Evolutionary conservation across 2,797 vertebrate genomes (phyloP).

Genomic region (Helicolenus hilgendorfi): DNA sequence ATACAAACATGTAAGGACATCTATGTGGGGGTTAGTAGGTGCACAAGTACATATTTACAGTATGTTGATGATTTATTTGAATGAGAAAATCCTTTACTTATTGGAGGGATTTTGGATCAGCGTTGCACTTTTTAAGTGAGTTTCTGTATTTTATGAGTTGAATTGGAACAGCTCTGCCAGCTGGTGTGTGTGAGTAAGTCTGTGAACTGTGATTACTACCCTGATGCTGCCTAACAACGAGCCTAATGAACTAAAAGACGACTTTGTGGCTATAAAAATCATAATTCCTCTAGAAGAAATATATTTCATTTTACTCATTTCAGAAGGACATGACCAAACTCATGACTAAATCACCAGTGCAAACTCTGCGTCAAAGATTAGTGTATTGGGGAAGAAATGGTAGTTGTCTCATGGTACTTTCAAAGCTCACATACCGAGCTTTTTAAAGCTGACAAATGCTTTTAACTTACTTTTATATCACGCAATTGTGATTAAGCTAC

Average conservation of each 20-base stretch:
- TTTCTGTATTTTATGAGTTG: slow-evolving; percentile 11
- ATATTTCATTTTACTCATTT: background rate
- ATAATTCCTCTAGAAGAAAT: background rate
- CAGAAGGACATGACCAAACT: background rate
- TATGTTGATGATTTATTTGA: slow-evolving; percentile 2
- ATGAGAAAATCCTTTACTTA: slow-evolving; percentile 18
- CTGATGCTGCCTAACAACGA: slow-evolving; percentile 56
- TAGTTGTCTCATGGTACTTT: background rate
- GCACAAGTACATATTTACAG: background rate
- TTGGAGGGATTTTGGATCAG: slow-evolving; percentile 4
- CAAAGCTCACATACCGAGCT: background rate
- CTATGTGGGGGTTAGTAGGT: background rate
- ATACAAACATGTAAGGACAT: background rate
- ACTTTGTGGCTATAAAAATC: background rate
- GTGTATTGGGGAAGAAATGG: background rate
- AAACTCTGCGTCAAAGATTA: background rate
- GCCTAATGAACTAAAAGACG: slow-evolving; percentile 39
- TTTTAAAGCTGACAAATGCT: background rate
- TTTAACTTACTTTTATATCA: background rate
- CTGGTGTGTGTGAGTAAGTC: slow-evolving; percentile 39
- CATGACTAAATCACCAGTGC: background rate
- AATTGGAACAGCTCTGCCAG: slow-evolving; percentile 35
- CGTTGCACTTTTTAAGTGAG: background rate
- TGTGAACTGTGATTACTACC: slow-evolving; percentile 48
- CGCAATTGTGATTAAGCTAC: background rate